These are phyloP conservation scores for Choreutis nemorana DNA, from an alignment of 2,888 invertebrate species.

Conservation along the genomic window DNA sequence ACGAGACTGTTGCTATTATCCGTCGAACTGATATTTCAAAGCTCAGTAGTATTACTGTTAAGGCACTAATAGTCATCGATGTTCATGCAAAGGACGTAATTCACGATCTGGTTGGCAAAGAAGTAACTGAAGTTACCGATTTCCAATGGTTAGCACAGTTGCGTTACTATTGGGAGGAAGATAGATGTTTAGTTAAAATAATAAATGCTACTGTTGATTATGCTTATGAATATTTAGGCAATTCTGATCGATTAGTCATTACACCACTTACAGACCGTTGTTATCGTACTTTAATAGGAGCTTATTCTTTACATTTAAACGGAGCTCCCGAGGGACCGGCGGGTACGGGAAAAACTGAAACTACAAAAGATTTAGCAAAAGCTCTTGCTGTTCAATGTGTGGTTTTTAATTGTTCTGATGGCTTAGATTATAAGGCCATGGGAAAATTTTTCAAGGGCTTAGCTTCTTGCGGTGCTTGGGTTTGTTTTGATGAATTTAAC, in stretches of 20 bases:
- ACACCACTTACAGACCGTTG: constrained; percentile 81
- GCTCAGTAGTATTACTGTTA: constrained; percentile 77
- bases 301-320: constrained; percentile 83
- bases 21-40: constrained; percentile 74
- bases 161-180: constrained; percentile 81
- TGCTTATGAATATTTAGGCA: constrained; percentile 88
- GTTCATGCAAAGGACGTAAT: constrained; percentile 88
- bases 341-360: constrained; percentile 91
- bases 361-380: constrained; percentile 91
- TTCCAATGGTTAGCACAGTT: constrained; percentile 88
- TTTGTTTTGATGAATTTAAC: constrained; percentile 90
- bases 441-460: constrained; percentile 86
- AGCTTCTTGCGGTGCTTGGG: constrained; percentile 86
- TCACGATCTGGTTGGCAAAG: constrained; percentile 68
- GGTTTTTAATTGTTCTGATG: constrained; percentile 88
- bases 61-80: constrained; percentile 84
- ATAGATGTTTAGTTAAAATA: constrained; percentile 73
- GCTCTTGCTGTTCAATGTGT: constrained; percentile 91
- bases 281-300: constrained; percentile 84
- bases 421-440: constrained; percentile 86
- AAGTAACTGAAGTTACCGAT: constrained; percentile 75
- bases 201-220: constrained; percentile 82
- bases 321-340: constrained; percentile 88
- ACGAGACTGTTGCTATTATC: constrained; percentile 78
- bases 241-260: constrained; percentile 77